A percentile compares a stretch with the other conserved stretches of the same genome.
Evolutionary conservation across 2,888 invertebrate species (phyloP).

Genomic region (Archips xylosteana): DNA sequence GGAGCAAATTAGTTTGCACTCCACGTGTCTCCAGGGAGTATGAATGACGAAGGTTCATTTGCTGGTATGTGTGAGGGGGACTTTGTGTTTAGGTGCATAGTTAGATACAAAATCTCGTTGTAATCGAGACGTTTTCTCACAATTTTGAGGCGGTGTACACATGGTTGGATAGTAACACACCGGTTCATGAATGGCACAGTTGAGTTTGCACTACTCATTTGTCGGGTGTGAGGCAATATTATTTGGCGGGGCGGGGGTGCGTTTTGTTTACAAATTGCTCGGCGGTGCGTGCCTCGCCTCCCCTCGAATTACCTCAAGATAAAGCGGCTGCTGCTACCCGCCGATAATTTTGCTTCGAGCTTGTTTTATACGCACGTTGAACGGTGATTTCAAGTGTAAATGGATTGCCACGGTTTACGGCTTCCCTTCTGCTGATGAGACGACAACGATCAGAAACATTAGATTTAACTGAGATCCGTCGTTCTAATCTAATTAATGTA

Average conservation of each 20-base stretch:
- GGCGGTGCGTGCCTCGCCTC: constrained; percentile 71
- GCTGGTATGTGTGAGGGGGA: constrained; percentile 34
- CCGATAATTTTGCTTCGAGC: constrained; percentile 73
- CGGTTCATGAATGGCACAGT: constrained; percentile 70
- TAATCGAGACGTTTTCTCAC: constrained; percentile 30
- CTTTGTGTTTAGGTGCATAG: constrained; percentile 20
- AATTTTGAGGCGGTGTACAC: constrained; percentile 11
- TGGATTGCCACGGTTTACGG: constrained; percentile 68
- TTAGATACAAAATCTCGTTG: constrained; percentile 35
- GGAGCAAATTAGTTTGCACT: constrained; percentile 43
- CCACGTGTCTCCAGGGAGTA: constrained; percentile 39
- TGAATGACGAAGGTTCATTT: constrained; percentile 41
- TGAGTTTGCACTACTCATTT: constrained; percentile 67
- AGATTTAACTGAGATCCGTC: background rate
- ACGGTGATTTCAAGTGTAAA: constrained; percentile 67
- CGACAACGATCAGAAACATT: constrained; percentile 34
- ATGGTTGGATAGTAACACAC: constrained; percentile 50
- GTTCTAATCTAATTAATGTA: constrained; percentile 22
- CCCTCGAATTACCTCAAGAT: constrained; percentile 60
- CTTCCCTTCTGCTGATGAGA: constrained; percentile 46
- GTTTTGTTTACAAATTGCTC: constrained; percentile 83
- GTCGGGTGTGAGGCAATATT: constrained; percentile 64
- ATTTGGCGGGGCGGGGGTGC: constrained; percentile 72
- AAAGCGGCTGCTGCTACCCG: constrained; percentile 65
- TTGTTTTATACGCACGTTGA: constrained; percentile 69